A percentile compares a stretch with the other conserved stretches of the same genome.
phyloP scores from a whole-genome alignment of 92 coral and sea anemone genomes.

The Ricordea florida region DNA sequence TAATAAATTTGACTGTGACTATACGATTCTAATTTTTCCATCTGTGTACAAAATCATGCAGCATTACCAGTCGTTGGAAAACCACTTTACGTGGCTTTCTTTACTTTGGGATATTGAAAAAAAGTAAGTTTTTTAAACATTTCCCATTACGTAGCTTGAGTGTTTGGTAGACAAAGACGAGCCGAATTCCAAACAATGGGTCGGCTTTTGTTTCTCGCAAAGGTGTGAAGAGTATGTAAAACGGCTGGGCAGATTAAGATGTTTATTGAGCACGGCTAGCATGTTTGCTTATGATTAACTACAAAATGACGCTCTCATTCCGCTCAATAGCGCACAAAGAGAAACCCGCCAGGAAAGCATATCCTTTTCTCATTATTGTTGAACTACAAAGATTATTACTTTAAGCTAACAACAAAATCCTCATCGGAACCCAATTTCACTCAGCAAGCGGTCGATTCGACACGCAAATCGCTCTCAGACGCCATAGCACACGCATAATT shows the following conservation, averaged over 20 bases:
- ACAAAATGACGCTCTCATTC: conserved; percentile 1
- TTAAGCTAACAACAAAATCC: background rate
- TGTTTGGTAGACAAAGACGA: conserved; percentile 11
- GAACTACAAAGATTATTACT: background rate
- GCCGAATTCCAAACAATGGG: conserved; percentile 29
- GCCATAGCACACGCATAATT: too few species aligned
- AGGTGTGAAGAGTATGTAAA: conserved; percentile 11
- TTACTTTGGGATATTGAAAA: too few species aligned
- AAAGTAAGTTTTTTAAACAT: too few species aligned
- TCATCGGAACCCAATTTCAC: background rate
- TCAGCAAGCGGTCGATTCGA: background rate
- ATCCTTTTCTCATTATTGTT: conserved; percentile 11
- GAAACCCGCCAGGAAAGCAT: background rate
- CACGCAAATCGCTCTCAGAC: background rate
- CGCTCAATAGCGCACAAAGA: too few species aligned
- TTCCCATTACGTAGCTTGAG: background rate
- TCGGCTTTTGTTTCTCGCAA: conserved; percentile 27
- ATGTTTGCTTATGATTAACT: conserved; percentile 22
- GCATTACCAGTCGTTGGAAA: too few species aligned
- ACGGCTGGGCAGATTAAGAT: background rate
- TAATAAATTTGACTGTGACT: too few species aligned
- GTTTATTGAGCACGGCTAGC: conserved; percentile 1
- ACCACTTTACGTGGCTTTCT: too few species aligned
- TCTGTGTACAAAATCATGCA: too few species aligned
- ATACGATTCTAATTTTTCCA: too few species aligned